Evolutionary conservation across 2,113 vertebrate species (phyloP).

Genomic region (Mesoclemmys tuberculata): DNA sequence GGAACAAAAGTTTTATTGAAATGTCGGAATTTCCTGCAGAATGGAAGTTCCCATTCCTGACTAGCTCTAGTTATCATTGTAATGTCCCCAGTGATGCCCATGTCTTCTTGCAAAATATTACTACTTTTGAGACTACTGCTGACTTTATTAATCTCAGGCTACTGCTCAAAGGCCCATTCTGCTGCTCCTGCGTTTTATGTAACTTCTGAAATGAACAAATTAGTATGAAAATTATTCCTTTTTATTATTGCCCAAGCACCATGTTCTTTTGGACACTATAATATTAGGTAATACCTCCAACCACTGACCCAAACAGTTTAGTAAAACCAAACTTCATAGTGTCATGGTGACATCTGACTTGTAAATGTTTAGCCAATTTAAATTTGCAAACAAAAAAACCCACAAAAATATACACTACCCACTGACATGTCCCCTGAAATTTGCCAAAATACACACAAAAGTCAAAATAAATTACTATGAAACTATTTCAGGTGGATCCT

Average conservation of each 20-base stretch:
- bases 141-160: not conserved
- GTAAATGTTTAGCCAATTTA: too few species aligned
- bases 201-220: not conserved
- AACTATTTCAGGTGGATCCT: not conserved
- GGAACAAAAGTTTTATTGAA: not conserved
- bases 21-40: not conserved
- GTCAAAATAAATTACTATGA: too few species aligned
- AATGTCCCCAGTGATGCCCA: not conserved
- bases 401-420: not conserved
- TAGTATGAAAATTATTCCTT: not conserved
- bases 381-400: not conserved
- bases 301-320: too few species aligned
- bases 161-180: not conserved
- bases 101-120: fast-evolving
- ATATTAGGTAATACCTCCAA: too few species aligned
- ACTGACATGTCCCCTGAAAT: not conserved
- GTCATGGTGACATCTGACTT: too few species aligned
- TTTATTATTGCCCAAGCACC: not conserved
- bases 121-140: not conserved
- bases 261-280: not conserved
- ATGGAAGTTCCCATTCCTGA: not conserved
- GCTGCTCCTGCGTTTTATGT: not conserved
- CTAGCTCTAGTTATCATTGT: not conserved
- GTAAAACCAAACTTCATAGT: too few species aligned
- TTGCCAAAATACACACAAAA: too few species aligned